Base-by-base conservation (phyloP, 2,888 invertebrate genomes). In the Zelleria hepariella region DNA sequence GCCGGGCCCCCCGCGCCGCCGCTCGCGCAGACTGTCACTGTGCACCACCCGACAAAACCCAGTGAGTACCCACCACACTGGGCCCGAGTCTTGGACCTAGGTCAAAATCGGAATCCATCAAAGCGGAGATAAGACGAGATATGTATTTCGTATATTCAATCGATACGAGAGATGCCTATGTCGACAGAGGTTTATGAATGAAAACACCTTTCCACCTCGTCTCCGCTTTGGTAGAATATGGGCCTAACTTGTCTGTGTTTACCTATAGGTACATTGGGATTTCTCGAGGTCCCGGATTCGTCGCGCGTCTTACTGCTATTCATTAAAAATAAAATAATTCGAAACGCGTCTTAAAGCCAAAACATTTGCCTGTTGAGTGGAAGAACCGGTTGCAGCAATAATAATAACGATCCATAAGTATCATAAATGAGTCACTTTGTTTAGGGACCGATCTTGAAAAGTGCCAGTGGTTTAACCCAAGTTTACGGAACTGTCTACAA, bases 31-130 rank as follows among this genome's bases (percentile, higher is more conserved):
- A 15, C 32, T 3, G 32, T 42, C 32, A 42, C 32, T 2, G 62
- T 27, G 66, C 67, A 54, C 68, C 48, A 48, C 20, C 23, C 24
- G 48, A 55, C 42, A 8, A 4, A 18, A 24, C 7, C 25, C 26
- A 26, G 25, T 25, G 48, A 24, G 20, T 24, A 48, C 48, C 15
- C 42, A 23, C 26, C 23, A 26, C 24, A 26, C 42, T n/a, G 1
- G 42, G 4, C 42, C n/a, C n/a, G n/a, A n/a, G n/a, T n/a, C n/a
- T n/a, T n/a, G n/a, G n/a, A n/a, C n/a, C n/a, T n/a, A n/a, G n/a
- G n/a, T n/a, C n/a, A n/a, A n/a, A n/a, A n/a, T n/a, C n/a, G n/a
- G n/a, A n/a, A n/a, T n/a, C n/a, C n/a, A n/a, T n/a, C n/a, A n/a
- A n/a, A n/a, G n/a, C n/a, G n/a, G n/a, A n/a, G n/a, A n/a, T n/a